These are phyloP conservation scores for Podarcis siculus DNA, from an alignment of 2,797 vertebrate genomes.

Conservation along the genomic window DNA sequence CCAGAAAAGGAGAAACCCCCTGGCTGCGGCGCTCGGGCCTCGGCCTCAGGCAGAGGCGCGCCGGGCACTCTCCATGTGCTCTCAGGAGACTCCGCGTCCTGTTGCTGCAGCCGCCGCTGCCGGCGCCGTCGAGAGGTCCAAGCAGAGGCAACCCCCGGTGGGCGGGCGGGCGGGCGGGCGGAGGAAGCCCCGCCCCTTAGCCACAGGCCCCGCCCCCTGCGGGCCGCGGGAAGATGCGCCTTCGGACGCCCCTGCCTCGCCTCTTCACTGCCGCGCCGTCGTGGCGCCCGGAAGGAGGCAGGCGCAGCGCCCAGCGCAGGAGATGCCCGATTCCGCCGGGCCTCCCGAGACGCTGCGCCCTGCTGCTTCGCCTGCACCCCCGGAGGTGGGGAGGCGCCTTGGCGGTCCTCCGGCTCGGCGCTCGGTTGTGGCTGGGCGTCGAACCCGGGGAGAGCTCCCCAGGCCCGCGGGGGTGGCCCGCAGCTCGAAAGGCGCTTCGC, in stretches of 20 bases:
- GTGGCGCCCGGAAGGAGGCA: neutral
- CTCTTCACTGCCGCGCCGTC: neutral
- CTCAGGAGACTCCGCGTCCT: no score
- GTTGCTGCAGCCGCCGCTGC: neutral
- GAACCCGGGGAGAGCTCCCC: no score
- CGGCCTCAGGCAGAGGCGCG: neutral
- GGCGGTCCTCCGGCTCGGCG: neutral
- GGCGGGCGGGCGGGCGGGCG: neutral
- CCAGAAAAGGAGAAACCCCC: neutral
- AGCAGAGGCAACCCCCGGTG: neutral
- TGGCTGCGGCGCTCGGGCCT: neutral
- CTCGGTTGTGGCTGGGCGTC: neutral
- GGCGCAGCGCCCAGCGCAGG: neutral
- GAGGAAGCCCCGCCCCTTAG: neutral
- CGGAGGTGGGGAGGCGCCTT: neutral
- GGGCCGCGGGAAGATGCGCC: neutral
- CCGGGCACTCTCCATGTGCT: neutral
- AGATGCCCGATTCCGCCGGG: no score
- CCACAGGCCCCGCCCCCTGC: slow-evolving; percentile 7
- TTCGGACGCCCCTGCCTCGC: no score
- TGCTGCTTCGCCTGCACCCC: neutral
- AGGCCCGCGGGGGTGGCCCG: neutral
- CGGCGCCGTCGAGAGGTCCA: neutral
- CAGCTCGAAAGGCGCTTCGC: neutral
- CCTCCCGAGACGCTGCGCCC: no score